A percentile compares a stretch with the other conserved stretches of the same genome.
Conservation (phyloP, 2,797 vertebrate genomes). For the Mus minutoides region DNA sequence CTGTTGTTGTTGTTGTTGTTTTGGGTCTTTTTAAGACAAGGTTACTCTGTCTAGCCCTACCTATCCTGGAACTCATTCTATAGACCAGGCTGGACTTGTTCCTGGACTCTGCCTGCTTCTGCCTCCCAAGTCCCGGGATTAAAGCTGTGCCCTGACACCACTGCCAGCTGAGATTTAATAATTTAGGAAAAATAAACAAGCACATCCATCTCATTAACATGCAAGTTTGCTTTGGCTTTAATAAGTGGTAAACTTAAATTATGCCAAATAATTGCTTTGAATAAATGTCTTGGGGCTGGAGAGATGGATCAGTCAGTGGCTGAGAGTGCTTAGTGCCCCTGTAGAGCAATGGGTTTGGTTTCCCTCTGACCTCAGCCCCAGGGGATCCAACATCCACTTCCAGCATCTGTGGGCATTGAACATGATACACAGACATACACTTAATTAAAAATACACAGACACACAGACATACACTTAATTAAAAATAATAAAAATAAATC, state of each 20-base stretch:
- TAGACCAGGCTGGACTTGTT: neutral
- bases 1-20: rapidly evolving
- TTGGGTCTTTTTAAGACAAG: neutral
- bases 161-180: neutral
- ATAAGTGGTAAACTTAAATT: neutral
- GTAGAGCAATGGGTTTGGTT: neutral
- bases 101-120: neutral
- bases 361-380: too few species aligned
- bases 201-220: neutral
- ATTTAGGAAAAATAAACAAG: neutral
- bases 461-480: neutral
- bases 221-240: neutral
- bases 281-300: neutral
- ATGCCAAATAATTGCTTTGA: neutral
- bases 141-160: neutral
- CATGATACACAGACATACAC: neutral
- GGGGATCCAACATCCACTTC: too few species aligned
- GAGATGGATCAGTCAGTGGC: neutral
- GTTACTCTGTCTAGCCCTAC: neutral
- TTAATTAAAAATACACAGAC: neutral
- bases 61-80: neutral
- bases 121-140: neutral
- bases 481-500: neutral
- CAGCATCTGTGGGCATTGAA: neutral
- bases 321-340: neutral